These are phyloP conservation scores for Gadopsis marmoratus DNA, from an alignment of 2,797 vertebrate genomes.

Conservation along the genomic window DNA sequence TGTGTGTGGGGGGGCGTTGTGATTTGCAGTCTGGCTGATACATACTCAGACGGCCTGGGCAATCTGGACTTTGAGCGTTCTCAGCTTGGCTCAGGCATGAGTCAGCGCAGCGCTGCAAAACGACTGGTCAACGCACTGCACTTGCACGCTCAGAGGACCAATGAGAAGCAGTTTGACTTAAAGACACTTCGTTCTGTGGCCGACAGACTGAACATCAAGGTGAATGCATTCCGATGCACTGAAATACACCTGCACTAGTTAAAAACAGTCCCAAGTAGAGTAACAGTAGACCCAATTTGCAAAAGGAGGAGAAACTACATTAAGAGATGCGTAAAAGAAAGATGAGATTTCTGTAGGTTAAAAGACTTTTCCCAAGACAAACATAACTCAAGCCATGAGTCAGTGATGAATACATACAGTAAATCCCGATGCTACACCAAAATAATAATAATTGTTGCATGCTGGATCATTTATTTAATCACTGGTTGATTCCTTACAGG, in stretches of 20 bases:
- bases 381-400: neutral
- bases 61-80: slow-evolving; percentile 96
- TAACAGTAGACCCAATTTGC: neutral
- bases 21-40: slow-evolving; percentile 90
- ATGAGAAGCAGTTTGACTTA: slow-evolving; percentile 91
- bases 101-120: slow-evolving; percentile 92
- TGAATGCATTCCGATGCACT: slow-evolving; percentile 61
- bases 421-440: neutral
- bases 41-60: slow-evolving; percentile 95
- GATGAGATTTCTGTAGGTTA: neutral
- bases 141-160: slow-evolving; percentile 90
- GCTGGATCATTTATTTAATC: neutral
- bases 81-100: slow-evolving; percentile 97
- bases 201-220: slow-evolving; percentile 89
- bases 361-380: neutral
- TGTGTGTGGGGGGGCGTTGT: slow-evolving; percentile 10
- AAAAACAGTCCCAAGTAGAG: neutral
- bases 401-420: neutral
- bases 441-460: too few species aligned
- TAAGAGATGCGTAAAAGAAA: neutral
- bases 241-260: neutral
- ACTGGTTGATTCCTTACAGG: slow-evolving; percentile 78
- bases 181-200: slow-evolving; percentile 90
- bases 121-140: slow-evolving; percentile 92
- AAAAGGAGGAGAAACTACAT: neutral